A percentile compares a stretch with the other conserved stretches of the same genome.
These are phyloP conservation scores for Oscheius sp. DNA, from an alignment of 1,140 invertebrate genomes.

Conservation along the genomic window DNA sequence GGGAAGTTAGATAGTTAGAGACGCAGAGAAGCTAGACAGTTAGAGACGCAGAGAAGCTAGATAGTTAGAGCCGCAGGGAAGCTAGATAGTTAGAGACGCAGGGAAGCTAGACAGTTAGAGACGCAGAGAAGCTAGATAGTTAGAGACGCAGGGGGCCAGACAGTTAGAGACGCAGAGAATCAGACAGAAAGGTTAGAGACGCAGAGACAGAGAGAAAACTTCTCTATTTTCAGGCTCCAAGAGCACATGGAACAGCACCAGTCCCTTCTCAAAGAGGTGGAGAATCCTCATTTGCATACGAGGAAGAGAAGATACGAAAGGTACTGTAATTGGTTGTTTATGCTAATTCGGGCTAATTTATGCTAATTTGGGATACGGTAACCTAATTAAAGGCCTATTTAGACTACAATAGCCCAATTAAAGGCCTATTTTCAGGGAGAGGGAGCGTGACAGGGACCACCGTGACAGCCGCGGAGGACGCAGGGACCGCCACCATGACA, in stretches of 20 bases:
- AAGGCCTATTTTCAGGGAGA: background rate
- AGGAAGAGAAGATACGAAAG: background rate
- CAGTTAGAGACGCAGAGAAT: too few relatives aligned
- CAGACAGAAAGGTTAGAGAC: too few relatives aligned
- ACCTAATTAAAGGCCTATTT: background rate
- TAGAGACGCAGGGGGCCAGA: too few relatives aligned
- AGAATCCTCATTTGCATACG: background rate
- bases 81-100: too few relatives aligned
- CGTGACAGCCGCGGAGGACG: background rate
- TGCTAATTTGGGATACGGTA: background rate
- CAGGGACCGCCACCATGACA: background rate
- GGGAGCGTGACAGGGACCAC: background rate
- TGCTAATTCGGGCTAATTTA: background rate
- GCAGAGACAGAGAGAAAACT: too few relatives aligned
- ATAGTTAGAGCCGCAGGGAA: too few relatives aligned
- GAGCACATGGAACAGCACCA: slow-evolving; percentile 6
- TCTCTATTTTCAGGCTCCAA: background rate
- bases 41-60: too few relatives aligned
- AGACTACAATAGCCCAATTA: background rate
- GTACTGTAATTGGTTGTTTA: background rate
- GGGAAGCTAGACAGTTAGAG: too few relatives aligned
- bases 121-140: too few relatives aligned
- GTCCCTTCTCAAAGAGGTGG: background rate
- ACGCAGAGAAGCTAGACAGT: too few relatives aligned
- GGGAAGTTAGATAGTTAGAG: too few relatives aligned